Percentiles rank a stretch among this genome's conserved stretches.
These are phyloP conservation scores for Mastigias papua DNA, from an alignment of 30 jellyfish, hydroid and myxozoan genomes.

Conservation along the genomic window DNA sequence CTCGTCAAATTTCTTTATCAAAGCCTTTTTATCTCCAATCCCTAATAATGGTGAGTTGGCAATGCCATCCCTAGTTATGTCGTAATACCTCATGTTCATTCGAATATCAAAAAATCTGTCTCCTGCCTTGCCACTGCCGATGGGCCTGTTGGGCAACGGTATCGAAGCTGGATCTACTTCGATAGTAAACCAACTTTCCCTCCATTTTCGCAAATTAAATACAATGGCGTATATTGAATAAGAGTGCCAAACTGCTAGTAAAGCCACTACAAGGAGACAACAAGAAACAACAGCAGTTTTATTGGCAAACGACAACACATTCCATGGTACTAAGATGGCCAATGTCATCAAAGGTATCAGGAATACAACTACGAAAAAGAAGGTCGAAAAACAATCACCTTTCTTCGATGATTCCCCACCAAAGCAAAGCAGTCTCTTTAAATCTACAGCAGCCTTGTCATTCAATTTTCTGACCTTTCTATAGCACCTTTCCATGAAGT, in stretches of 20 bases:
- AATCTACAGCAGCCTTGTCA: constrained; percentile 74
- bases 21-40: constrained; percentile 23
- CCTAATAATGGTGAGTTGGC: constrained; percentile 72
- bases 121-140: constrained; percentile 70
- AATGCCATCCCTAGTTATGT: constrained; percentile 78
- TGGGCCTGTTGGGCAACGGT: constrained; percentile 44
- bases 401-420: constrained; percentile 92
- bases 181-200: constrained; percentile 76
- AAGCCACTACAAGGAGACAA: constrained; percentile 48
- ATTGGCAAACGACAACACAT: neutral
- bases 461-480: constrained; percentile 84
- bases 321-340: constrained; percentile 71
- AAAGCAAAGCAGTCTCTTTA: constrained; percentile 74
- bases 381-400: constrained; percentile 85
- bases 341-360: constrained; percentile 69
- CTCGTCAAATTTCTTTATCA: constrained; percentile 39
- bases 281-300: constrained; percentile 27
- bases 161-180: constrained; percentile 55
- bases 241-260: constrained; percentile 79
- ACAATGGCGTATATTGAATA: constrained; percentile 55
- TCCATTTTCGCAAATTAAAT: constrained; percentile 67
- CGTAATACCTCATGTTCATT: constrained; percentile 76
- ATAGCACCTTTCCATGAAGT: constrained; percentile 90
- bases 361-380: constrained; percentile 73
- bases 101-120: constrained; percentile 84